These are phyloP conservation scores for Ahaetulla prasina DNA, from an alignment of 2,113 vertebrate species.

Conservation along the genomic window DNA sequence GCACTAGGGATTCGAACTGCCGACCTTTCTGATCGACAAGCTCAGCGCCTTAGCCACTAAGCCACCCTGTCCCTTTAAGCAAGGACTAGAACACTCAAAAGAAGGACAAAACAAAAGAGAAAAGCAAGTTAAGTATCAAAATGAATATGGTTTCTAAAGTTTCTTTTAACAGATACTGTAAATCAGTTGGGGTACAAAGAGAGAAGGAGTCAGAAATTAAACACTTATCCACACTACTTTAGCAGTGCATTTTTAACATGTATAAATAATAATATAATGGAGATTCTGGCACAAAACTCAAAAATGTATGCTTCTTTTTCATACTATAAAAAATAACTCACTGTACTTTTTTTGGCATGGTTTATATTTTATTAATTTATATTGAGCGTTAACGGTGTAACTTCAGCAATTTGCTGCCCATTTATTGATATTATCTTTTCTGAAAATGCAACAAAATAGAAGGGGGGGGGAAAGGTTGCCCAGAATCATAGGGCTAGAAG, in stretches of 20 bases:
- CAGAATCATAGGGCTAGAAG: not conserved
- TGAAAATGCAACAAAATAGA: not conserved
- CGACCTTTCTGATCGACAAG: too few species aligned
- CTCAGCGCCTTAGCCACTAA: too few species aligned
- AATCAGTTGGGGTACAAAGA: not conserved
- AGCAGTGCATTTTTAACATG: not conserved
- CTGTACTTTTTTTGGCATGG: not conserved
- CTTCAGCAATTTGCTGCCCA: not conserved
- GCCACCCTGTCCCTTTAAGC: too few species aligned
- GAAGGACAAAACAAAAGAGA: not conserved
- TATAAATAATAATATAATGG: not conserved
- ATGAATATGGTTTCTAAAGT: not conserved
- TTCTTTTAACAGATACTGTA: not conserved
- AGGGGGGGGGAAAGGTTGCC: not conserved
- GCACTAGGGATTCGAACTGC: too few species aligned
- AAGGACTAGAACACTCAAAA: not conserved
- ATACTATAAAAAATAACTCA: not conserved
- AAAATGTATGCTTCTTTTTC: not conserved
- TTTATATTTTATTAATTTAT: not conserved
- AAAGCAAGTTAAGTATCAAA: not conserved
- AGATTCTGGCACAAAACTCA: not conserved
- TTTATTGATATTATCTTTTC: not conserved
- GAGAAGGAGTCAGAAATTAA: not conserved
- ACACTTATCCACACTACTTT: not conserved
- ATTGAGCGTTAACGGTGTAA: not conserved